A percentile compares a stretch with the other conserved stretches of the same genome.
Conservation (phyloP, 2,113 vertebrate genomes). For the Aythya baeri region DNA sequence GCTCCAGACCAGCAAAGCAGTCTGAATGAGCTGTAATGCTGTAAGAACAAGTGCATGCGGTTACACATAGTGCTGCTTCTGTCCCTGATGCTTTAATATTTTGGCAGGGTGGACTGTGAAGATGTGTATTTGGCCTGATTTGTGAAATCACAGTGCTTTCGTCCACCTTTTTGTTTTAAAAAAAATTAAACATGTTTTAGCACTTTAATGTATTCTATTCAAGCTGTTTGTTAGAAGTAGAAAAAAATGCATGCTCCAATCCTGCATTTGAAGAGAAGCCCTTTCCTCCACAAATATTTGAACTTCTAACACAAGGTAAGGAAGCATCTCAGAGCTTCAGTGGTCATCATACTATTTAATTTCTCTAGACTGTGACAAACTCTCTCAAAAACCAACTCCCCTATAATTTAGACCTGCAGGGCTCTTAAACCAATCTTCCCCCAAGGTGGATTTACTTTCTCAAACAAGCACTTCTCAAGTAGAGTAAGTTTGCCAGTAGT, state of each 20-base stretch:
- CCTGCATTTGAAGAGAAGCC: background rate
- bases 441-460: background rate
- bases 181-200: background rate
- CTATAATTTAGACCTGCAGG: background rate
- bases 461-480: background rate
- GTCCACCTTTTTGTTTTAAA: background rate
- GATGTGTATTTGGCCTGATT: background rate
- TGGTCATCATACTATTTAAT: background rate
- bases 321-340: background rate
- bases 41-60: slow-evolving; percentile 3
- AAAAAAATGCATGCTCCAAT: accelerated
- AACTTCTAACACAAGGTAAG: background rate
- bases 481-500: background rate
- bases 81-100: background rate
- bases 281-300: background rate
- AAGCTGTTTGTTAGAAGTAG: background rate
- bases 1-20: background rate
- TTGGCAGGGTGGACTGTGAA: background rate
- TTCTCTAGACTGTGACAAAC: background rate
- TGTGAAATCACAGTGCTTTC: background rate
- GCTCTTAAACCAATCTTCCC: background rate
- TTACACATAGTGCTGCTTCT: background rate
- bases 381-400: background rate
- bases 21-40: slow-evolving; percentile 9
- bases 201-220: background rate